phyloP scores from a whole-genome alignment of 2,113 vertebrate species.

The Nothoprocta pentlandii region DNA sequence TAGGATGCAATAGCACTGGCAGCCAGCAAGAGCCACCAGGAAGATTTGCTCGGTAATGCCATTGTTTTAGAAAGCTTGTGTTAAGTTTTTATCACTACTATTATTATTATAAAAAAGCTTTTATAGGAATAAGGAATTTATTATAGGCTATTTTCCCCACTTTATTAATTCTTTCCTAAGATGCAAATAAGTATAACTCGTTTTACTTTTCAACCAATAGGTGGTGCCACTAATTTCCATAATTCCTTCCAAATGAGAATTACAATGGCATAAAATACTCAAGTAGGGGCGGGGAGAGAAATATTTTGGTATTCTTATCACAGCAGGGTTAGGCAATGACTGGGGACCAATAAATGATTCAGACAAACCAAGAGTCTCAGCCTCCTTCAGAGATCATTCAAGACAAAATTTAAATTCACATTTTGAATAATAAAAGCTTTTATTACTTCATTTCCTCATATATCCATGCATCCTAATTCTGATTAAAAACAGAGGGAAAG shows the following conservation, averaged over 20 bases:
- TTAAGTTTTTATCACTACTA: not conserved
- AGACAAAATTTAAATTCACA: not conserved
- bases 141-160: not conserved
- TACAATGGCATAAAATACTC: not conserved
- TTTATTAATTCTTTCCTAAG: not conserved
- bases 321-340: not conserved
- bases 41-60: not conserved
- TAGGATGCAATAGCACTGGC: not conserved
- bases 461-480: not conserved
- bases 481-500: not conserved
- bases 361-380: not conserved
- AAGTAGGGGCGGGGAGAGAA: not conserved
- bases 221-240: conserved; percentile 1
- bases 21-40: not conserved
- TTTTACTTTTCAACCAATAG: not conserved
- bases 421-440: not conserved
- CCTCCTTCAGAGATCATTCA: not conserved
- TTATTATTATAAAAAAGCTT: no score
- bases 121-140: not conserved
- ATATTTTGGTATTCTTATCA: not conserved
- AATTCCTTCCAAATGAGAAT: not conserved
- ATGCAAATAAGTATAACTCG: not conserved
- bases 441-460: not conserved
- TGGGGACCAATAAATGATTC: not conserved
- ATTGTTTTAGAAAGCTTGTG: not conserved